phyloP scores from a whole-genome alignment of 2,113 vertebrate genomes.

The Otus sunia region DNA sequence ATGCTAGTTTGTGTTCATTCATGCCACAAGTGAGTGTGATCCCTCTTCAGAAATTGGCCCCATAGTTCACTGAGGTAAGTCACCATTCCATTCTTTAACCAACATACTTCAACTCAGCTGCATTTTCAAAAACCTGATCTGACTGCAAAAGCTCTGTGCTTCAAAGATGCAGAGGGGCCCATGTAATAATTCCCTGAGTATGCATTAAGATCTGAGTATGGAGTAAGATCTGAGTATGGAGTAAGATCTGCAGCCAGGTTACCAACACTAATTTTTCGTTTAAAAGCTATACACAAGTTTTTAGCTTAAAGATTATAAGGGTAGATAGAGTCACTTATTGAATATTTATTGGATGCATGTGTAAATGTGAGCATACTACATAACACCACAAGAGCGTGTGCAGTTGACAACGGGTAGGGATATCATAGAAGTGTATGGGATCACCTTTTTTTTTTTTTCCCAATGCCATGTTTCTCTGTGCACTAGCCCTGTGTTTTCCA shows the following conservation, averaged over 20 bases:
- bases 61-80: neutral
- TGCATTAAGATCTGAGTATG: neutral
- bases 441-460: neutral
- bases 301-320: neutral
- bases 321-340: neutral
- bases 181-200: neutral
- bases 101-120: neutral
- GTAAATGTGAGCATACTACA: neutral
- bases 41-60: neutral
- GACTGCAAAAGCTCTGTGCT: neutral
- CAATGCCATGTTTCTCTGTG: neutral
- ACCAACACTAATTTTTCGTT: neutral
- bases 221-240: neutral
- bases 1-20: neutral
- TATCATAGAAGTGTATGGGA: neutral
- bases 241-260: neutral
- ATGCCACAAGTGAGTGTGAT: neutral
- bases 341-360: neutral
- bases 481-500: neutral
- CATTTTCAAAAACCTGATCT: neutral
- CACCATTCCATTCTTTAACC: neutral
- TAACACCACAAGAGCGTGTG: neutral
- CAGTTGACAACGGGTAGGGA: neutral
- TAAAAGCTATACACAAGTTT: neutral
- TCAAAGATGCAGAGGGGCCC: neutral